Conservation (phyloP, 2,888 invertebrate genomes). For the Lordiphosa andalusiaca region DNA sequence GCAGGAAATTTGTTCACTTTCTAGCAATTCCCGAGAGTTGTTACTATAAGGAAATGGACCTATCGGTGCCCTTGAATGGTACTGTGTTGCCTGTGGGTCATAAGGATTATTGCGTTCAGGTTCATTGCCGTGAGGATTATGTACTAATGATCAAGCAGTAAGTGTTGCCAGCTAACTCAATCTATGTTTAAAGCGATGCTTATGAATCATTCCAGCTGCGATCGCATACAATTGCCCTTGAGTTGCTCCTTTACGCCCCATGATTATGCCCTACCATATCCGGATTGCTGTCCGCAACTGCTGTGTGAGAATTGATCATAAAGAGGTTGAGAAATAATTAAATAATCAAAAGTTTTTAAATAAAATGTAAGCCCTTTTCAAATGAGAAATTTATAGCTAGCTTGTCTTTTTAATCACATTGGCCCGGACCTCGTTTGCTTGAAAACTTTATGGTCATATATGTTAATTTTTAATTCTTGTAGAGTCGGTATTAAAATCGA, state of each 20-base stretch:
- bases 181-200: too few species aligned
- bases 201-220: slow-evolving; percentile 49
- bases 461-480: too few species aligned
- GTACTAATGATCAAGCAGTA: slow-evolving; percentile 70
- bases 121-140: slow-evolving; percentile 67
- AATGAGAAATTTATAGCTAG: too few species aligned
- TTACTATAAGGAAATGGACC: slow-evolving; percentile 58
- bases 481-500: too few species aligned
- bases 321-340: too few species aligned
- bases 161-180: slow-evolving; percentile 21
- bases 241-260: slow-evolving; percentile 45
- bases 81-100: slow-evolving; percentile 50
- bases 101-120: slow-evolving; percentile 45
- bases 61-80: slow-evolving; percentile 53
- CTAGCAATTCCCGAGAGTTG: slow-evolving; percentile 52
- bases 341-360: too few species aligned
- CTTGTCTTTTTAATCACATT: too few species aligned
- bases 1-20: too few species aligned
- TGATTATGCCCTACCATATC: slow-evolving; percentile 59
- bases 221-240: slow-evolving; percentile 21
- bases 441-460: too few species aligned
- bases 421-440: too few species aligned
- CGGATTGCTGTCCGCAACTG: slow-evolving; percentile 52
- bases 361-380: too few species aligned
- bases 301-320: too few species aligned